Evolutionary conservation across 2,888 invertebrate genomes (phyloP).

Genomic region (Meteorus colon): DNA sequence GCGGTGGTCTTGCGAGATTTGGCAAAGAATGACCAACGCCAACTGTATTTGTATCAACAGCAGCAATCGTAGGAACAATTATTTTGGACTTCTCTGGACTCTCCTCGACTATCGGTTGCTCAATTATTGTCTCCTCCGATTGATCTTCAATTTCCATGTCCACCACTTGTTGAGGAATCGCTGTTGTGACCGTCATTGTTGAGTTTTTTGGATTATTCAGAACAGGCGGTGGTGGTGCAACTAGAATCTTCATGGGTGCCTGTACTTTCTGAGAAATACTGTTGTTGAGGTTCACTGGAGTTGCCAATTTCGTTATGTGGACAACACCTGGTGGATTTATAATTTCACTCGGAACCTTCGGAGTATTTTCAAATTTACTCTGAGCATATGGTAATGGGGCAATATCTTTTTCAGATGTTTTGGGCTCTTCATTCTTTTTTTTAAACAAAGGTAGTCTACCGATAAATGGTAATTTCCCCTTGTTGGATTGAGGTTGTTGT

Average conservation of each 20-base stretch:
- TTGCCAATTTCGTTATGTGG: constrained; percentile 70
- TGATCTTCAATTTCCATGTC: constrained; percentile 73
- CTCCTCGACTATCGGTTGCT: constrained; percentile 59
- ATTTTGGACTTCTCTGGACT: constrained; percentile 34
- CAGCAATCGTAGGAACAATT: constrained; percentile 41
- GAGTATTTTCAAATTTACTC: constrained; percentile 71
- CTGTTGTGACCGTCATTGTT: constrained; percentile 62
- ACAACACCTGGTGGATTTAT: constrained; percentile 71
- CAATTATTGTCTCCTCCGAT: constrained; percentile 67
- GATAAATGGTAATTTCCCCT: constrained; percentile 87
- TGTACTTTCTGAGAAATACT: constrained; percentile 53
- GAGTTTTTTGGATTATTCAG: constrained; percentile 62
- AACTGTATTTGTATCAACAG: constrained; percentile 41
- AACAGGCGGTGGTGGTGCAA: constrained; percentile 70
- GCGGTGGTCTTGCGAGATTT: constrained; percentile 56
- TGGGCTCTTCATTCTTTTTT: constrained; percentile 74
- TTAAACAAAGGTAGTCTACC: constrained; percentile 90
- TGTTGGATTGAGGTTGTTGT: constrained; percentile 65
- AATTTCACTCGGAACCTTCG: constrained; percentile 69
- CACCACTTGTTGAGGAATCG: constrained; percentile 60
- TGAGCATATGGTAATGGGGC: constrained; percentile 68
- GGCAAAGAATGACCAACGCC: constrained; percentile 51
- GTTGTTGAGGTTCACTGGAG: constrained; percentile 62
- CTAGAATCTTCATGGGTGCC: constrained; percentile 67
- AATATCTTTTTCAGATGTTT: constrained; percentile 73